Evolutionary conservation across 2,888 invertebrate species (phyloP).

Genomic region (Nymphalis polychloros): DNA sequence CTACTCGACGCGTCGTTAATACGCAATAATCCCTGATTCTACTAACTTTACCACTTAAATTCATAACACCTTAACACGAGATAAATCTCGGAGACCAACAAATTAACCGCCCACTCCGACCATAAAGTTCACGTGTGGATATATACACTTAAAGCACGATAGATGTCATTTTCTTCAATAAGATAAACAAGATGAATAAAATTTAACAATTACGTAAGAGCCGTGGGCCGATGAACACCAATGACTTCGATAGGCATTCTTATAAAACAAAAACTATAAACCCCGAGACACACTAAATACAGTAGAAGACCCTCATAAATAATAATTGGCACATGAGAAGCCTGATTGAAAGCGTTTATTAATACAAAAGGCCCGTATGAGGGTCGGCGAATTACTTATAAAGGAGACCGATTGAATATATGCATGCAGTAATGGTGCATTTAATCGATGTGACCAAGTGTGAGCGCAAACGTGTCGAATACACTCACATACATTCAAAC

Average conservation of each 20-base stretch:
- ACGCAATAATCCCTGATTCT: conserved; percentile 57
- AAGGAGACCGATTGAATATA: conserved; percentile 63
- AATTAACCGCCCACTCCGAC: conserved; percentile 30
- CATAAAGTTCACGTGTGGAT: conserved; percentile 25
- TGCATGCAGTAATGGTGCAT: conserved; percentile 58
- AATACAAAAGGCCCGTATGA: conserved; percentile 64
- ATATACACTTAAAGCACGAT: conserved; percentile 22
- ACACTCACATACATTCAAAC: conserved; percentile 45
- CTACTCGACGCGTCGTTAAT: conserved; percentile 66
- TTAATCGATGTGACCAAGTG: conserved; percentile 58
- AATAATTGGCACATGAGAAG: conserved; percentile 67
- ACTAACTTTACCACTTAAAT: conserved; percentile 41
- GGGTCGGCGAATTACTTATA: conserved; percentile 66
- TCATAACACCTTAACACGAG: conserved; percentile 28
- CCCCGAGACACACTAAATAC: conserved; percentile 39
- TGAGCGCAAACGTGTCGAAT: conserved; percentile 43
- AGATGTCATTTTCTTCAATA: conserved; percentile 23
- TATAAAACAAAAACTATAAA: conserved; percentile 40
- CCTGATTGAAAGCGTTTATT: conserved; percentile 66
- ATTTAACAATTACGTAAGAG: conserved; percentile 30
- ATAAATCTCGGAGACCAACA: conserved; percentile 27
- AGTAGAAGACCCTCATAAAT: conserved; percentile 55
- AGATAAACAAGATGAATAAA: conserved; percentile 27
- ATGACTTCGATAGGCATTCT: conserved; percentile 35
- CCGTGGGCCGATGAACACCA: conserved; percentile 21